Evolutionary conservation across 2,888 invertebrate genomes (phyloP), one percentile per base, ranked within the genome.

Genomic region (Ommatoiulus sabulosus): DNA sequence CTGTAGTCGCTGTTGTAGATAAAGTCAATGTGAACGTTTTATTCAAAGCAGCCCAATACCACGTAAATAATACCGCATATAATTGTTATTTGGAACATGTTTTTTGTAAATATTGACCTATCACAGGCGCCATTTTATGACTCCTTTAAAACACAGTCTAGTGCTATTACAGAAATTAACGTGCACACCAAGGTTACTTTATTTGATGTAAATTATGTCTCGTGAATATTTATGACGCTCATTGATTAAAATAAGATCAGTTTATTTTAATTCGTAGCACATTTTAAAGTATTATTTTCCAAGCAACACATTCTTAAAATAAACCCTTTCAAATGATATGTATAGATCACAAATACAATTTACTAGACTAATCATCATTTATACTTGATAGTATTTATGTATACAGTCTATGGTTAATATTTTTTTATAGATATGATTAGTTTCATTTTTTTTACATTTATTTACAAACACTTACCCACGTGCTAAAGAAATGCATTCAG

Each of bases 191-290:
- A n/a, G n/a, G n/a, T n/a, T n/a, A n/a, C n/a, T n/a, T n/a, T n/a
- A n/a, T n/a, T n/a, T n/a, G n/a, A n/a, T n/a, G n/a, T n/a, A 63
- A 63, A 63, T n/a, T 63, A 63, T 63, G 3, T 72, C 24, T n/a
- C 24, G n/a, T 20, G 72, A 72, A 72, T 72, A n/a, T 72, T n/a
- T 72, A 8, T 72, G 72, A 72, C 72, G 72, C 72, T 72, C 72
- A 72, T 20, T 3, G 72, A 72, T 72, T 72, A 20, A 20, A 72
- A 72, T 72, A 24, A 72, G 20, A 20, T 20, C 72, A 72, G 24
- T 72, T n/a, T 72, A 72, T n/a, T 72, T 72, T 72, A 72, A 72
- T 72, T 72, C 24, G 20, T 72, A n/a, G 72, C 72, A 72, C 72
- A 72, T 72, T 3, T 72, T 72, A 20, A 72, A 72, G 72, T 72